Base-by-base conservation (phyloP, 2,113 vertebrate genomes). In the Dicerorhinus sumatrensis region DNA sequence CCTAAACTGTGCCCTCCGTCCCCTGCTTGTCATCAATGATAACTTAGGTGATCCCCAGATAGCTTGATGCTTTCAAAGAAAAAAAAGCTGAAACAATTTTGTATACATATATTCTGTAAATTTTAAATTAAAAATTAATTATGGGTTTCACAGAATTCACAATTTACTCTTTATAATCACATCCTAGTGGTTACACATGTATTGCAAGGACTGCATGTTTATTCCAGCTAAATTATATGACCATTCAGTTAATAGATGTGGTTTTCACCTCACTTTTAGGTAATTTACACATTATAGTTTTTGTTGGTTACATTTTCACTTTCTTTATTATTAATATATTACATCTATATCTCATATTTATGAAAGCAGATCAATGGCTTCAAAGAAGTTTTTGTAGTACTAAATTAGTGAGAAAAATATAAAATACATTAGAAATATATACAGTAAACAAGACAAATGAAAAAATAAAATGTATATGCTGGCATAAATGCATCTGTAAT, bases 401-500 rank as follows among this genome's bases (percentile, higher is more conserved):
- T 89, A 83, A 46, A 83, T 56, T 72, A 83, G 56, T 86, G 21
- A 86, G 17, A 36, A 75, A 94, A 82, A 63, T 89, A 72, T 62
- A 33, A 82, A 63, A 42, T 48, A 89, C n/a, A 70, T 69, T 62
- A 76, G 75, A 69, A 69, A 80, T 54, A 31, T 33, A 54, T 67
- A 65, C 9, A 33, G 46, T 67, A 31, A 75, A 56, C 11, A 76
- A 89, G 56, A 73, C 10, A 89, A 89, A 73, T 73, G 27, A 73
- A 73, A 95, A 75, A 63, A 62, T 65, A 82, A 94, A 94, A 73
- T 82, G 65, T 39, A 82, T 27, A 75, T n/a, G 4, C 9, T 94
- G 18, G 33, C 42, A 70, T 79, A 82, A 75, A 73, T 63, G 8
- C 42, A 75, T 75, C 67, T 75, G 6, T 23, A 63, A 70, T 27